These are phyloP conservation scores for Ectemnius cavifrons DNA, from an alignment of 2,888 invertebrate genomes.

Conservation along the genomic window DNA sequence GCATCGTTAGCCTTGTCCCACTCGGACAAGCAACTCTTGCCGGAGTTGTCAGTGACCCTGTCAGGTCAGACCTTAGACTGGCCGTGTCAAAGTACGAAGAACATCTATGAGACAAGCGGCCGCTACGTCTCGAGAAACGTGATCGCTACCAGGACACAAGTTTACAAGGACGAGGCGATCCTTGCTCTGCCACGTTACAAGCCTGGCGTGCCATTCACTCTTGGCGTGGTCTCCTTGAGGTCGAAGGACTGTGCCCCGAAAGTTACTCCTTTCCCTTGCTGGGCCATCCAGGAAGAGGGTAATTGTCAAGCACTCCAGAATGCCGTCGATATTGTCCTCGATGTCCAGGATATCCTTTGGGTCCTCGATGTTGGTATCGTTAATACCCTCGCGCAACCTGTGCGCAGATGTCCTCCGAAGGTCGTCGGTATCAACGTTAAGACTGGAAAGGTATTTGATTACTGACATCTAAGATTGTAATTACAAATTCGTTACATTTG, in stretches of 20 bases:
- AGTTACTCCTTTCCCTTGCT: slow-evolving; percentile 82
- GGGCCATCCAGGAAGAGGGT: slow-evolving; percentile 83
- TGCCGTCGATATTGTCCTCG: slow-evolving; percentile 84
- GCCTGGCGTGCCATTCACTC: slow-evolving; percentile 83
- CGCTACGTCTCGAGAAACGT: slow-evolving; percentile 81
- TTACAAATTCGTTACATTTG: too few species aligned
- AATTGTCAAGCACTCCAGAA: slow-evolving; percentile 86
- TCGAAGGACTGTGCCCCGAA: slow-evolving; percentile 79
- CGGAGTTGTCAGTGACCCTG: slow-evolving; percentile 66
- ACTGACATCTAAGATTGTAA: too few species aligned
- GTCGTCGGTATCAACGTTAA: slow-evolving; percentile 82
- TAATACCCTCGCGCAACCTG: slow-evolving; percentile 83
- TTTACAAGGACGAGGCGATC: slow-evolving; percentile 80
- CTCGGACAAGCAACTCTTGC: slow-evolving; percentile 65
- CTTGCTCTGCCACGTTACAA: slow-evolving; percentile 82
- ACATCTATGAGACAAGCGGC: slow-evolving; percentile 81
- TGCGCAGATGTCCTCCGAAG: slow-evolving; percentile 84
- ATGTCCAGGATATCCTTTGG: slow-evolving; percentile 85
- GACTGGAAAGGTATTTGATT: slow-evolving; percentile 78
- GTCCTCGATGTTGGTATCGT: slow-evolving; percentile 85
- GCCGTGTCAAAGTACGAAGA: slow-evolving; percentile 80
- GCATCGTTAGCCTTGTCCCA: slow-evolving; percentile 25
- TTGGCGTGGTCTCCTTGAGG: slow-evolving; percentile 80
- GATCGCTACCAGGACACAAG: slow-evolving; percentile 82
- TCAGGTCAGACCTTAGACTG: slow-evolving; percentile 73